Percentiles rank a stretch among this genome's conserved stretches.
Evolutionary conservation across 2,113 vertebrate species (phyloP).

Genomic region (Microtus oregoni): DNA sequence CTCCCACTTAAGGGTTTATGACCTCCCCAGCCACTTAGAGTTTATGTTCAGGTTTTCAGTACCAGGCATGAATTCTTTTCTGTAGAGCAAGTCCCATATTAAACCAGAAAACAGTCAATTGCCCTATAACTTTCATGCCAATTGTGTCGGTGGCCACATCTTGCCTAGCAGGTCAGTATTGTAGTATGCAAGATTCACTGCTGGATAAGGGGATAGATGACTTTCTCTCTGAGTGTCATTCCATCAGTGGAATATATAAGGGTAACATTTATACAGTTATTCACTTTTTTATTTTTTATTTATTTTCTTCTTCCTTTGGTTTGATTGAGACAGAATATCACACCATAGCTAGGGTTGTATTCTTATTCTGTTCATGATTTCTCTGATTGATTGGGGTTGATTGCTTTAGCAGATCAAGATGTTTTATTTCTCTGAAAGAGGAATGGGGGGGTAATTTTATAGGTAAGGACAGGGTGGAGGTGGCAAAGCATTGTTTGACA

Average conservation of each 20-base stretch:
- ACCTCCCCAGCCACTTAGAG: neutral
- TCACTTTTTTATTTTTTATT: neutral
- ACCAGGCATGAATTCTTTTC: neutral
- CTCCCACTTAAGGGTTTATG: neutral
- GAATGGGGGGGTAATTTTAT: too few species aligned
- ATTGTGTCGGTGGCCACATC: neutral
- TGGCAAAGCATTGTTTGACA: too few species aligned
- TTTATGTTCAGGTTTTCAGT: neutral
- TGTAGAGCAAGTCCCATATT: neutral
- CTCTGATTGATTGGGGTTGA: too few species aligned
- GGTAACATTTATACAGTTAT: neutral
- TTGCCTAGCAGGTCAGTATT: neutral
- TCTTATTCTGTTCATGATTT: too few species aligned
- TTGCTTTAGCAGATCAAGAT: too few species aligned
- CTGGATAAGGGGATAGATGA: neutral
- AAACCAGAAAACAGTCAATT: neutral
- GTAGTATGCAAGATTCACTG: neutral
- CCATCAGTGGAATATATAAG: neutral
- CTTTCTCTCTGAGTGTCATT: neutral
- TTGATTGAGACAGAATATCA: neutral
- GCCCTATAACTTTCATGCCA: neutral
- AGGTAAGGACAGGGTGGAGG: too few species aligned
- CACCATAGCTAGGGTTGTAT: neutral
- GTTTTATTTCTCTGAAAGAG: too few species aligned
- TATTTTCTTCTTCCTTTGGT: neutral